phyloP scores from a whole-genome alignment of 1,140 invertebrate species.

The Aporrectodea caliginosa region DNA sequence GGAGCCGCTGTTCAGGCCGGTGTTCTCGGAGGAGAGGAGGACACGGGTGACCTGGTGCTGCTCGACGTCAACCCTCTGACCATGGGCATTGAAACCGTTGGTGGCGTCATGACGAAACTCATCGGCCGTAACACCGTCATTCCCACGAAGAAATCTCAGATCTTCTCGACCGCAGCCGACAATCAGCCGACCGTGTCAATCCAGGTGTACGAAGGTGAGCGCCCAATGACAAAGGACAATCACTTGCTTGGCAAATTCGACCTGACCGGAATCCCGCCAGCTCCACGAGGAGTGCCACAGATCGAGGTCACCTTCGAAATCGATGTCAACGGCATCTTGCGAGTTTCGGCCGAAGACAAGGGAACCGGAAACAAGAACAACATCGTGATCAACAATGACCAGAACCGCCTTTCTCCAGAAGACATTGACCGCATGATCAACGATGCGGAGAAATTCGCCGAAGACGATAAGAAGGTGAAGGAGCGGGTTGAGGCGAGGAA shows the following conservation, averaged over 20 bases:
- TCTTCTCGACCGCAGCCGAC: conserved; percentile 98
- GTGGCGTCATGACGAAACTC: conserved; percentile 98
- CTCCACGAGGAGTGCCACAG: no score
- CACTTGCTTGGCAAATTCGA: conserved; percentile 92
- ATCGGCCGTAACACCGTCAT: conserved; percentile 98
- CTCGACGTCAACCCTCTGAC: no score
- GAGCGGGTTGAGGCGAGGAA: conserved; percentile 71
- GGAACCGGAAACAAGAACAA: conserved; percentile 96
- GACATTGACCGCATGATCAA: conserved; percentile 98
- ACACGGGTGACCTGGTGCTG: conserved; percentile 76
- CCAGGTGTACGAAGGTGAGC: conserved; percentile 94
- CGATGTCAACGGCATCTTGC: conserved; percentile 95
- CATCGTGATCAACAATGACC: conserved; percentile 97
- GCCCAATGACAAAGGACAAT: conserved; percentile 99
- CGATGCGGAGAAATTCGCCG: conserved; percentile 96
- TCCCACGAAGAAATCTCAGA: conserved; percentile 99
- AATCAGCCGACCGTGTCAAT: conserved; percentile 99
- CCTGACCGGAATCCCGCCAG: no score
- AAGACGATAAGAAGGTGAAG: conserved; percentile 92
- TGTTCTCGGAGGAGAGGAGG: neutral
- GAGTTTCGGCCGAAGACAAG: conserved; percentile 78
- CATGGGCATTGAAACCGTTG: conserved; percentile 98
- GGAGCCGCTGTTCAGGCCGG: conserved; percentile 64
- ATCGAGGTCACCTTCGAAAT: no score
- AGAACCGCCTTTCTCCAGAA: conserved; percentile 91